Base-by-base conservation (phyloP, 53 echinoderm and acorn worm species). In the Stichopus horrens region DNA sequence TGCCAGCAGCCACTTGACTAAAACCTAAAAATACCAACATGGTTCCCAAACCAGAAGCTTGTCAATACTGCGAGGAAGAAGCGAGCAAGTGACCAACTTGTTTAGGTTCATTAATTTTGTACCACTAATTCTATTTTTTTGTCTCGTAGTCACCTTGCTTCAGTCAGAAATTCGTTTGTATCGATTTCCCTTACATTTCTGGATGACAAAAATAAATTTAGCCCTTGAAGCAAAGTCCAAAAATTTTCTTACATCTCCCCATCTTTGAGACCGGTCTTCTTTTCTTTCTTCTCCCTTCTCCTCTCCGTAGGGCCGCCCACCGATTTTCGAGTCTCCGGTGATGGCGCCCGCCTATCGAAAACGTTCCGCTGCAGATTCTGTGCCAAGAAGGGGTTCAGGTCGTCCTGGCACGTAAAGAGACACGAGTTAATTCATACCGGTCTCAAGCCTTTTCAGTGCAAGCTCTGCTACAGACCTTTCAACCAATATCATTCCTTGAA, bases 351-450 rank as follows among this genome's bases (percentile, higher is more conserved):
- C 14, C 7, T 71, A 6, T 14, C 18, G n/a, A 81, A 81, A 81
- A 55, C 7, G 20, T 56, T 52, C 52, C 52, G 67, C 67, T 85
- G 85, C 52, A 85, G 65, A 66, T 66, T 66, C 85, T 85, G 85
- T 67, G n/a, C 19, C 71, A 67, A 23, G 23, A 85, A 65, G 18
- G 23, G 66, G 6, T 85, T 85, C 65, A 63, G 18, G 58, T 52
- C 85, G 2, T 63, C 85, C 6, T 85, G 85, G 85, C 65, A 85
- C 20, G 63, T 58, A 52, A 23, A 59, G 59, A 58, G 85, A 52
- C 85, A 85, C 51, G 65, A 66, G 65, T 52, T 85, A 14, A 85
- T 68, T 8, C 85, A 85, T 52, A 85, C 85, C 18, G 85, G 85
- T 18, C 85, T 22, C 58, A 85, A 85, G 21, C 85, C 85, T 7